Conservation (phyloP, 2,888 invertebrate genomes). For the Chaitophorus viminalis region DNA sequence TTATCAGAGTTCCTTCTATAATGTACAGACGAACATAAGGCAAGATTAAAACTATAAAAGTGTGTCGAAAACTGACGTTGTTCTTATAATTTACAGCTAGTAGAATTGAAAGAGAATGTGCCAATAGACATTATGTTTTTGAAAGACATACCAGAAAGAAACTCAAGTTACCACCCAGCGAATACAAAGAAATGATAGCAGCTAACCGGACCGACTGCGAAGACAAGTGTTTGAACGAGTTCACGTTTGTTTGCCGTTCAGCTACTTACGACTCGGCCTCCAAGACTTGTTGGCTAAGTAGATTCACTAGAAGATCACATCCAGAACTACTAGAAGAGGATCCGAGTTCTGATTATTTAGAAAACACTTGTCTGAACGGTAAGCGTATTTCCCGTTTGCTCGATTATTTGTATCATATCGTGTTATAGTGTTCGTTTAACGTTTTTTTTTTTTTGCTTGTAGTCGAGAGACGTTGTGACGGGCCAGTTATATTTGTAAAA, state of each 20-base stretch:
- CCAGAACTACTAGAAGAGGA: conserved; percentile 86
- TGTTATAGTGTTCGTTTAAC: conserved; percentile 12
- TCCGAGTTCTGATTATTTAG: conserved; percentile 87
- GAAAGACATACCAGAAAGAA: conserved; percentile 88
- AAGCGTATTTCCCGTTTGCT: conserved; percentile 64
- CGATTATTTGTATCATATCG: neutral
- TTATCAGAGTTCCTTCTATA: too few species aligned
- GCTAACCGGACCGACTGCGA: conserved; percentile 89
- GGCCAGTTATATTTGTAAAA: conserved; percentile 86
- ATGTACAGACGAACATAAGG: too few species aligned
- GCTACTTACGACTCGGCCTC: conserved; percentile 83
- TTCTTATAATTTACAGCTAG: conserved; percentile 72
- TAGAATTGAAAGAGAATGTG: conserved; percentile 88
- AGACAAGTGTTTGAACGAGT: conserved; percentile 88
- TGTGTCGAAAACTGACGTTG: too few species aligned
- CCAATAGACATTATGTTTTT: conserved; percentile 87
- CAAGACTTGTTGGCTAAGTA: conserved; percentile 82
- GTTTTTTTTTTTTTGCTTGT: conserved; percentile 44
- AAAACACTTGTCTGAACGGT: conserved; percentile 91
- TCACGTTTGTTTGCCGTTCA: conserved; percentile 87
- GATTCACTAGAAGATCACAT: conserved; percentile 86
- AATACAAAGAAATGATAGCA: conserved; percentile 85
- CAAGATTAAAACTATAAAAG: too few species aligned
- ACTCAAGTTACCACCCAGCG: conserved; percentile 81
- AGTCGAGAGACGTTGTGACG: conserved; percentile 89